phyloP scores from a whole-genome alignment of 2,113 vertebrate species.

The Cyanistes caeruleus region DNA sequence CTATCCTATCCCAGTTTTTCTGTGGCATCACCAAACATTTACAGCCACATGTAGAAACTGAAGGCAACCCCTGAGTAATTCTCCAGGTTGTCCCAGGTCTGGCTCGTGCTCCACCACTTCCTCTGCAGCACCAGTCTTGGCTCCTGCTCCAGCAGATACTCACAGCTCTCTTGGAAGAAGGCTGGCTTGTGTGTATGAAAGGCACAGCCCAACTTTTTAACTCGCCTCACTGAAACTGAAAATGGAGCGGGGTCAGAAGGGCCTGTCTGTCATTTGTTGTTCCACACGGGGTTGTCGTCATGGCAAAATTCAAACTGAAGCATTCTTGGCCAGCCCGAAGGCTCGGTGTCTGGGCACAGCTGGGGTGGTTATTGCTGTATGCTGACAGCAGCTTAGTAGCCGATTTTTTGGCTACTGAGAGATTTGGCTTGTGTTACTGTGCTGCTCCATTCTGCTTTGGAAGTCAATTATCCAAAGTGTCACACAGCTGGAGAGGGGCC shows the following conservation, averaged over 20 bases:
- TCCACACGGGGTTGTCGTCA: fast-evolving
- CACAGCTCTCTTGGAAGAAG: not conserved
- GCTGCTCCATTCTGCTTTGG: not conserved
- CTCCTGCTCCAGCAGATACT: not conserved
- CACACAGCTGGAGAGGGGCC: not conserved
- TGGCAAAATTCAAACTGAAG: not conserved
- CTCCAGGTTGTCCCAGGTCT: not conserved
- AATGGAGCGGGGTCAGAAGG: not conserved
- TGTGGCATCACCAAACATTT: not conserved
- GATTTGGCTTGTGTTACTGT: not conserved
- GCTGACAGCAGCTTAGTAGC: not conserved
- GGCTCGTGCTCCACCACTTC: fast-evolving
- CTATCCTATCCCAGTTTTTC: fast-evolving
- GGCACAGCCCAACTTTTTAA: not conserved
- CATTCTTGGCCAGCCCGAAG: not conserved
- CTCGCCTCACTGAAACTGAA: not conserved
- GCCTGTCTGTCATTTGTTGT: not conserved
- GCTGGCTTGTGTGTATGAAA: not conserved
- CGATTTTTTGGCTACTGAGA: not conserved
- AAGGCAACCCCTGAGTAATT: not conserved
- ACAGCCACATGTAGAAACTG: not conserved
- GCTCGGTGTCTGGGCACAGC: not conserved
- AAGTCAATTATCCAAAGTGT: not conserved
- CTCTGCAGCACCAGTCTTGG: not conserved
- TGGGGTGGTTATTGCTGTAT: not conserved